Conservation (phyloP, 2,113 vertebrate genomes). For the Columba livia region DNA sequence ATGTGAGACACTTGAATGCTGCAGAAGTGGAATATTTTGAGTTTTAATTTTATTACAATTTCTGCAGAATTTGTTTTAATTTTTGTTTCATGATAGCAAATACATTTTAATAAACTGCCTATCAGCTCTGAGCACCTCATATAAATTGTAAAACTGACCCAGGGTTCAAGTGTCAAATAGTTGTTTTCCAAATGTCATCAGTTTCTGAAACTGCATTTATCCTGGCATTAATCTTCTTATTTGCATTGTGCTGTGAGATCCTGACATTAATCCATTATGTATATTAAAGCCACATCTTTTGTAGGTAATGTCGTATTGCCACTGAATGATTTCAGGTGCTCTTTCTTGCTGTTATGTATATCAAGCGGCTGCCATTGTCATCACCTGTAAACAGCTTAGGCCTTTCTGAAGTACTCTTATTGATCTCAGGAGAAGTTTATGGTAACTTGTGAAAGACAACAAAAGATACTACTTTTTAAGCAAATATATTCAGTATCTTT, state of each 20-base stretch:
- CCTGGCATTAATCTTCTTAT: neutral
- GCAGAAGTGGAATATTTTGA: neutral
- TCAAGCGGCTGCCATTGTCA: neutral
- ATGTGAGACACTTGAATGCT: neutral
- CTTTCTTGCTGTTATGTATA: neutral
- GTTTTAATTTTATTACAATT: neutral
- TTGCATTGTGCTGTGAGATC: neutral
- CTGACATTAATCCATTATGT: neutral
- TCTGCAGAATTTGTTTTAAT: slow-evolving; percentile 1
- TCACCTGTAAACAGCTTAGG: neutral
- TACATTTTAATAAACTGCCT: neutral
- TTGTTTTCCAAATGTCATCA: slow-evolving; percentile 17
- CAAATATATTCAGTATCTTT: neutral
- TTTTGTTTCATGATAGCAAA: neutral
- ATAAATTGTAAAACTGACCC: neutral
- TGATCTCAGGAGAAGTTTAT: neutral
- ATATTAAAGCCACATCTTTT: neutral
- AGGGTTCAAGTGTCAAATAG: neutral
- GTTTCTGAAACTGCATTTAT: neutral
- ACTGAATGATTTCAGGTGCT: neutral
- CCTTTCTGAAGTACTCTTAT: neutral
- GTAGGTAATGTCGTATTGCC: neutral
- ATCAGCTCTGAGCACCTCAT: neutral
- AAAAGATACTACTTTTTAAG: neutral
- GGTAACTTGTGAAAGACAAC: neutral